Base-by-base conservation (phyloP, 2,888 invertebrate genomes). In the Luffia ferchaultella region DNA sequence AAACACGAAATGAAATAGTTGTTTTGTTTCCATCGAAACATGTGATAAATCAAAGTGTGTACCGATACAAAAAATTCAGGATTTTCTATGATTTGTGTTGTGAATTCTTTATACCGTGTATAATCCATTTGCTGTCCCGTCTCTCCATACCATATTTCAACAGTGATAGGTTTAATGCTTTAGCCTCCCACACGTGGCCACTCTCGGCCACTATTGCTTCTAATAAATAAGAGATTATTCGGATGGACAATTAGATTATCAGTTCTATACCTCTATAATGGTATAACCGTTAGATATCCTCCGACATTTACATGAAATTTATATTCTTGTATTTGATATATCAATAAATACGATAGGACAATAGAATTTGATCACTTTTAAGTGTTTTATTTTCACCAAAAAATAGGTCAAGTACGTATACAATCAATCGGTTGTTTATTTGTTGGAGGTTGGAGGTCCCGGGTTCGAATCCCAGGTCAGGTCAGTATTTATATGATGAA, bases 201-300 rank as follows among this genome's bases (percentile, higher is more conserved):
- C 51, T 60, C 56, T 54, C 43, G 16, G 43, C 3, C 43, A 43
- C n/a, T 43, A 16, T 43, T 16, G 43, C 48, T 55, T 55, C 54
- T 63, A 56, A 76, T 77, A 76, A 76, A 76, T 76, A 68, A 73
- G 62, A 62, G 70, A 71, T 76, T 70, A 74, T 65, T 65, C 59
- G 69, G 56, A 12, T 30, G 57, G 53, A 54, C 58, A 59, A 57
- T 59, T 60, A 58, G 56, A 56, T 55, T 56, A 30, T 30, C 30
- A 12, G 12, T 12, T 30, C 12, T 30, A 30, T 30, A 30, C 30
- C 12, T 30, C 12, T 7, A 7, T 7, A 30, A 30, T 30, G 30
- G 3, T 3, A 30, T 30, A 3, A 30, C 3, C 30, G 3, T 30
- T 3, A 12, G 30, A 30, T 30, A 7, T 30, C 30, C 30, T 12